A percentile compares a stretch with the other conserved stretches of the same genome.
phyloP scores from a whole-genome alignment of 2,113 vertebrate genomes.

The Sarotherodon lohbergeri region DNA sequence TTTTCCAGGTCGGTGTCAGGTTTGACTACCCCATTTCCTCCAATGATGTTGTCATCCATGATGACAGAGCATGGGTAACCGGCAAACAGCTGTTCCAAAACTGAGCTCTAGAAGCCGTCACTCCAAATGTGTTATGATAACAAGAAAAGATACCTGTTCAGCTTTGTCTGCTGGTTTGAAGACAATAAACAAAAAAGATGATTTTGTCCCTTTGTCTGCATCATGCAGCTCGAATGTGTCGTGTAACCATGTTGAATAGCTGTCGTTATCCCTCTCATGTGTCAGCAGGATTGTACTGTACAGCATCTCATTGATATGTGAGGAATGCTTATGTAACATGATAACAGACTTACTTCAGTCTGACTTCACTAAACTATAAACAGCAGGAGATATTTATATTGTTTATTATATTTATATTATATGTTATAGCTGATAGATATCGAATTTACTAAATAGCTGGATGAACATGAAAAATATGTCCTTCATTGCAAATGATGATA shows the following conservation, averaged over 20 bases:
- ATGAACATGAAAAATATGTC: too few species aligned
- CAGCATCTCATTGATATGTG: not conserved
- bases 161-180: not conserved
- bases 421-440: too few species aligned
- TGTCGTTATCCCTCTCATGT: not conserved
- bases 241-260: accelerated
- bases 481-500: not conserved
- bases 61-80: not conserved
- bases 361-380: too few species aligned
- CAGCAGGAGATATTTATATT: too few species aligned
- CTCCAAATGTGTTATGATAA: not conserved
- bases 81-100: too few species aligned
- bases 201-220: not conserved
- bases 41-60: not conserved
- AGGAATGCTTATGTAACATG: too few species aligned
- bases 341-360: too few species aligned
- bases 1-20: not conserved
- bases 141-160: not conserved
- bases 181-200: not conserved
- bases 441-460: too few species aligned
- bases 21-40: not conserved
- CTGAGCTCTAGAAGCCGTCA: too few species aligned
- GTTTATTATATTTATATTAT: too few species aligned
- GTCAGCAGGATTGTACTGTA: not conserved
- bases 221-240: not conserved